Evolutionary conservation across 2,113 vertebrate genomes (phyloP).

Genomic region (Osmerus mordax): DNA sequence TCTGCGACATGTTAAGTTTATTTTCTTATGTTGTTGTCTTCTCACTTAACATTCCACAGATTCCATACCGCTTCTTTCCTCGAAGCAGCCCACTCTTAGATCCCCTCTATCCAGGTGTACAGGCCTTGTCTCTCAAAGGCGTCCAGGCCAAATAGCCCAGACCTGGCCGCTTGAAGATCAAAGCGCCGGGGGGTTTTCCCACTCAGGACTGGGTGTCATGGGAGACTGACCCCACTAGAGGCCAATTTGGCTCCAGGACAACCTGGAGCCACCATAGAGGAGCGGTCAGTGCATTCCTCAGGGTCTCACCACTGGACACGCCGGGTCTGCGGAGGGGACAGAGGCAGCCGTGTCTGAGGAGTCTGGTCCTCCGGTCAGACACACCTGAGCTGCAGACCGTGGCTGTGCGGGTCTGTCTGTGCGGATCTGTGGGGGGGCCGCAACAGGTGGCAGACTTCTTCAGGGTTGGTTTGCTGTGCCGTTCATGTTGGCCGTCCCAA

Average conservation of each 20-base stretch:
- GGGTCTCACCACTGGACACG: constrained; percentile 22
- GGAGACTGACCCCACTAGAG: constrained; percentile 56
- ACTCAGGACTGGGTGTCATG: constrained; percentile 51
- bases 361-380: constrained; percentile 12
- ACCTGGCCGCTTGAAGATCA: constrained; percentile 53
- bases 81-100: constrained; percentile 17
- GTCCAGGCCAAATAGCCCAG: constrained; percentile 44
- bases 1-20: too few relatives aligned
- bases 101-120: constrained; percentile 53
- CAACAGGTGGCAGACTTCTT: background rate
- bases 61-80: background rate
- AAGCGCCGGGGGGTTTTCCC: constrained; percentile 53
- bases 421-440: too few relatives aligned
- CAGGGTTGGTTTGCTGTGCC: too few relatives aligned
- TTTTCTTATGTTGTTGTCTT: too few relatives aligned
- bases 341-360: constrained; percentile 18
- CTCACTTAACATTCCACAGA: constrained; percentile 4
- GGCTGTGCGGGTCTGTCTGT: background rate
- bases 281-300: constrained; percentile 53
- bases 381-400: constrained; percentile 17
- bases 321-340: constrained; percentile 3
- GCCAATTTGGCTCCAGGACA: constrained; percentile 45
- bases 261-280: constrained; percentile 43
- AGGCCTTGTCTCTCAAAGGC: constrained; percentile 29
- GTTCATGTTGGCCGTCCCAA: too few relatives aligned